phyloP scores from a whole-genome alignment of 2,113 vertebrate genomes.

The Phyllopteryx taeniolatus region DNA sequence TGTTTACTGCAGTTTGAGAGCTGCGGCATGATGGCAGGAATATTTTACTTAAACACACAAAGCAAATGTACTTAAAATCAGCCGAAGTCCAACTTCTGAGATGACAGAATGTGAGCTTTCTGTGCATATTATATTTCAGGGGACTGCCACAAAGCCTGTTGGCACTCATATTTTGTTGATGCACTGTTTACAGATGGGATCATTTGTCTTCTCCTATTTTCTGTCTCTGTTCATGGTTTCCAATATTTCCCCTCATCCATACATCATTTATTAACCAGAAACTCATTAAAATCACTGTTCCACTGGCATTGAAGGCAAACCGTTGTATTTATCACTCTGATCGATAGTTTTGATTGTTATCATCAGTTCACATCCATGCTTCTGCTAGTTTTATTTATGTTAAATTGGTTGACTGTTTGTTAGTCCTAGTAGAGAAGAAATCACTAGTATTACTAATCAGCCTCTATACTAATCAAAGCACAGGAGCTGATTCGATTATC shows the following conservation, averaged over 20 bases:
- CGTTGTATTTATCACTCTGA: conserved; percentile 32
- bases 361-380: conserved; percentile 26
- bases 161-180: conserved; percentile 39
- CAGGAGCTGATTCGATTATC: conserved; percentile 48
- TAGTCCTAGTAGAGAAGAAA: conserved; percentile 35
- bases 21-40: conserved; percentile 38
- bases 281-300: conserved; percentile 40
- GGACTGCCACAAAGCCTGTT: conserved; percentile 34
- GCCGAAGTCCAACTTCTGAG: conserved; percentile 30
- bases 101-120: conserved; percentile 37
- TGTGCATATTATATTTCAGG: conserved; percentile 35
- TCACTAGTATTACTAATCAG: conserved; percentile 40
- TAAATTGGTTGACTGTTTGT: conserved; percentile 34
- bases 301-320: conserved; percentile 41
- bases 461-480: conserved; percentile 41
- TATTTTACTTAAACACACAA: conserved; percentile 14
- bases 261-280: conserved; percentile 54
- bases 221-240: conserved; percentile 32
- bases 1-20: conserved; percentile 29
- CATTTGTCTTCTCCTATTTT: conserved; percentile 55
- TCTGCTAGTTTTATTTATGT: conserved; percentile 33
- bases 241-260: conserved; percentile 23
- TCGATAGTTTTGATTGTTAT: conserved; percentile 51
- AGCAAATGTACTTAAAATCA: conserved; percentile 3
- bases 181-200: conserved; percentile 57